Conservation (phyloP, 2,797 vertebrate genomes). For the Botia kubotai region DNA sequence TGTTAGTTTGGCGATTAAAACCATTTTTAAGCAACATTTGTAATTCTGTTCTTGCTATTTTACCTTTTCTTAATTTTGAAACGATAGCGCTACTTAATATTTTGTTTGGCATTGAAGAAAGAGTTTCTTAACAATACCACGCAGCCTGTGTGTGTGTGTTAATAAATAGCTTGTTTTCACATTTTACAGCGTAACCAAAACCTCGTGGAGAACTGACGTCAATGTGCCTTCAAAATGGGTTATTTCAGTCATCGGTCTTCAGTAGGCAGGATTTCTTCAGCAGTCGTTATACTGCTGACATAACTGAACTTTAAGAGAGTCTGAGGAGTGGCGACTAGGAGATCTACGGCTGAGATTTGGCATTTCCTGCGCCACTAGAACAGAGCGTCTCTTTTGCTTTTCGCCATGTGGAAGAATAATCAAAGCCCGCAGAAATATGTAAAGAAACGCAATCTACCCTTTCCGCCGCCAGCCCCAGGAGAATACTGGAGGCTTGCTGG, state of each 20-base stretch:
- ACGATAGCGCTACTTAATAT: not conserved
- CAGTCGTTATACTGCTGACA: not conserved
- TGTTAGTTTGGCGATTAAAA: too few relatives aligned
- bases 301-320: constrained; percentile 6
- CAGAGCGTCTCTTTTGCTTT: constrained; percentile 42
- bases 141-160: not conserved
- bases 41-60: not conserved
- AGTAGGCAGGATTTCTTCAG: not conserved
- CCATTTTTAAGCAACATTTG: too few relatives aligned
- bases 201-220: not conserved
- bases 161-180: not conserved
- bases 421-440: constrained; percentile 27
- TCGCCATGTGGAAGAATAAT: constrained; percentile 58
- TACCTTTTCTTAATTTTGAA: not conserved
- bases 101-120: not conserved
- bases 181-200: not conserved
- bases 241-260: not conserved
- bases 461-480: not conserved
- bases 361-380: constrained; percentile 59
- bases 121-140: not conserved
- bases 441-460: constrained; percentile 46
- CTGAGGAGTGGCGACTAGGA: constrained; percentile 25
- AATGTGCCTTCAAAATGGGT: not conserved
- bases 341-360: constrained; percentile 48
- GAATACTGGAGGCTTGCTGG: not conserved